These are phyloP conservation scores for Hyperoplus lanceolatus DNA, from an alignment of 2,797 vertebrate genomes.

Conservation along the genomic window DNA sequence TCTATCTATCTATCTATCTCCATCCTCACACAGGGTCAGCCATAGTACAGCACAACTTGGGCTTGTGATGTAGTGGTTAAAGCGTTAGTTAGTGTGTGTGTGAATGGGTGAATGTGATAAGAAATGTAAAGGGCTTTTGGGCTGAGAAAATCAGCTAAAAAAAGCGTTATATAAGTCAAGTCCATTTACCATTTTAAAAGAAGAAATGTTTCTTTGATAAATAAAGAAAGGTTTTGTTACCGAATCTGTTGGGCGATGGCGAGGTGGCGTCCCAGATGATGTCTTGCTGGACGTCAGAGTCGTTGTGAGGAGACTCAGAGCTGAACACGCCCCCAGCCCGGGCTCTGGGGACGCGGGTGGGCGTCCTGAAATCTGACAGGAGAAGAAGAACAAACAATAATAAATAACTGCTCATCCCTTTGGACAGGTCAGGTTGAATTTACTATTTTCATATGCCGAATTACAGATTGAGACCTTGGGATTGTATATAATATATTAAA, in stretches of 20 bases:
- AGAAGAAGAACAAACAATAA: neutral
- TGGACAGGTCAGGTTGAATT: neutral
- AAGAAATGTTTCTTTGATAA: no score
- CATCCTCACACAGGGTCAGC: no score
- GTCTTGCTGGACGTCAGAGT: conserved; percentile 90
- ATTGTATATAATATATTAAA: rapidly evolving
- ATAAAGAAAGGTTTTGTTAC: conserved; percentile 71
- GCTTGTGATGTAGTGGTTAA: no score
- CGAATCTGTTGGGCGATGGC: conserved; percentile 84
- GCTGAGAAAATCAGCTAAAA: no score
- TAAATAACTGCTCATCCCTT: no score
- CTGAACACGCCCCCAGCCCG: conserved; percentile 27
- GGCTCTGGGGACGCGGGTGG: conserved; percentile 66
- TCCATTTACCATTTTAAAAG: no score
- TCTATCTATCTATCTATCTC: no score
- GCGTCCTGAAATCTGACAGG: conserved; percentile 79
- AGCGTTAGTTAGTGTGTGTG: no score
- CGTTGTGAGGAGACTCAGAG: conserved; percentile 87
- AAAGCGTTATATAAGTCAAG: no score
- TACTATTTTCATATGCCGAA: neutral
- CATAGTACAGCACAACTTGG: no score
- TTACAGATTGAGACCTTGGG: rapidly evolving
- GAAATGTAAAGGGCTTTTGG: no score
- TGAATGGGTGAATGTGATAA: no score
- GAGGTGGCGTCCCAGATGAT: conserved; percentile 96